Evolutionary conservation across 2,797 vertebrate genomes (phyloP), one percentile per base, ranked within the genome.

Genomic region (Onychomys torridus): DNA sequence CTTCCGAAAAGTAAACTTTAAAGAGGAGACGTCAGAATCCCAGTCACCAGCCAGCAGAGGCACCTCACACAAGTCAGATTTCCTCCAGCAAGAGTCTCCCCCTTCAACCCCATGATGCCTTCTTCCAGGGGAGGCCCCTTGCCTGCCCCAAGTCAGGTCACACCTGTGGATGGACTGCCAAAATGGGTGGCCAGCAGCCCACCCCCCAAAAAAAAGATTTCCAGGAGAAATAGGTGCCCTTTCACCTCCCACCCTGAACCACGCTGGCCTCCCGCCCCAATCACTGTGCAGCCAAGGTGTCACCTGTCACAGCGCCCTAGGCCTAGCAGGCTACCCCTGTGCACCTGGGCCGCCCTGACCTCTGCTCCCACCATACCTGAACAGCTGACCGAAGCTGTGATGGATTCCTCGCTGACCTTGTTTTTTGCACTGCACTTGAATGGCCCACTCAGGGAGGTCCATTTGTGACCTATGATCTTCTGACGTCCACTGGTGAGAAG

Each of bases 401-500:
- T 4, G 55, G 2, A 73, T 3, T 96, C 37, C 10, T 2, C 0
- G 0, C 85, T 92, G 46, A 90, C 32, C 0, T 0, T 0, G 52
- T 98, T 98, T 0, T 0, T 55, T 0, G 87, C 96, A 0, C 2
- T 37, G 43, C 98, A 98, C 0, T 0, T 96, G 90, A 96, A 85
- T 0, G 0, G 8, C 0, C 0, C 0, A 0, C 1, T 21, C 61
- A 0, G 0, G 19, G 10, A 16, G 13, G 2, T n/a, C 97, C 86
- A 94, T 11, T 4, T 46, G 55, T 93, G 1, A 0, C 0, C 25
- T 71, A 96, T 12, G 69, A 17, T 1, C 16, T 3, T 90, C 37
- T 13, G 6, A 4, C 0, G 6, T 2, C 2, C 4, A 29, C 40
- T 32, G 12, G 0, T 6, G 49, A 91, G 0, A 3, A 0, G 0